Base-by-base conservation (phyloP, 2,888 invertebrate species). In the Drosophila acutilabella region DNA sequence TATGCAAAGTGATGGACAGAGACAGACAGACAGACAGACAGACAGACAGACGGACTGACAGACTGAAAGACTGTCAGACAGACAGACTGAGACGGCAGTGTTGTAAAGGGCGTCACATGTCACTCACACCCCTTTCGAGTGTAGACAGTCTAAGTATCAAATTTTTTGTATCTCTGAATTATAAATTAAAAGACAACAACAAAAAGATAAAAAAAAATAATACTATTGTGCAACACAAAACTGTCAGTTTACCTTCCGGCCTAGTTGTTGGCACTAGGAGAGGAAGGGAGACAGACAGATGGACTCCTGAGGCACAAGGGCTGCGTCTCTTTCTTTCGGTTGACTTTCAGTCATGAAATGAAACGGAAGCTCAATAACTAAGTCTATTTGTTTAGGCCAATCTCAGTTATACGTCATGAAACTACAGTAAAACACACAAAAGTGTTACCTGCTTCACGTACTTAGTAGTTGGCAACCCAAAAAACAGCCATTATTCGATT, bases 1-100 rank as follows among this genome's bases (percentile, higher is more conserved):
- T 91, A 90, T 91, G 88, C 90, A 87, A 86, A 87, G 74, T 85
- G 74, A 70, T 68, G 74, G 81, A 72, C 81, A 52, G 62, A 57
- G 68, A 73, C 80, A 69, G 75, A 54, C 78, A 76, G 59, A 62
- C 50, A 68, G 67, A 72, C 80, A 66, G 75, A 53, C 77, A 73
- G 59, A 65, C 42, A 68, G 57, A 69, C 61, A 48, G n/a, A n/a
- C 33, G 64, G 57, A 38, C 52, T 26, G 60, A 57, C 58, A 38
- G 56, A 45, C 48, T 7, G 58, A 72, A 72, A 51, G 72, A n/a
- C n/a, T n/a, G n/a, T 59, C 71, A 66, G 57, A 48, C 58, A 26
- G 33, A 72, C 74, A 47, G 68, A 69, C 60, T 44, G 50, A 51
- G 57, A 51, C 60, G 62, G 48, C 50, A 53, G 57, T 47, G 41